Conservation (phyloP, 2,888 invertebrate genomes). For the Athalia rosae region DNA sequence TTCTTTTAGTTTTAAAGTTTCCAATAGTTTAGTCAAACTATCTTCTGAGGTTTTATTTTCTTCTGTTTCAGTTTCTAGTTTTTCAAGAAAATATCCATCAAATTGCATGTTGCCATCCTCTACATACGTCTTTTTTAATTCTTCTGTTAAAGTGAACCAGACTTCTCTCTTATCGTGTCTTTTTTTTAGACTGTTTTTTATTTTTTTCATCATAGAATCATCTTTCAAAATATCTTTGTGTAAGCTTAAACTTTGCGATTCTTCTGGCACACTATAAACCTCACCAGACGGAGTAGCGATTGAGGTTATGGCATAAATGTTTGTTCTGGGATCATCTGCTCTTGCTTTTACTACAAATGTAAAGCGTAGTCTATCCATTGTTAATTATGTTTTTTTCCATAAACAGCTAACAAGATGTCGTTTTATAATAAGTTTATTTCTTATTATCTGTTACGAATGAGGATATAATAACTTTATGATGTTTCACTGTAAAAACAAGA, state of each 20-base stretch:
- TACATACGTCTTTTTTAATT: constrained; percentile 46
- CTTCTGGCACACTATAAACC: constrained; percentile 40
- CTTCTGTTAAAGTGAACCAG: constrained; percentile 47
- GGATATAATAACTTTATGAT: no score
- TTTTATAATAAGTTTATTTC: no score
- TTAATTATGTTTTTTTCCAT: background rate
- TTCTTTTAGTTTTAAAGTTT: constrained; percentile 24
- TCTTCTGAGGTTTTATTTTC: constrained; percentile 10
- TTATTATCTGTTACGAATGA: no score
- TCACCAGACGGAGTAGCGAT: constrained; percentile 40
- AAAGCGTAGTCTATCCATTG: background rate
- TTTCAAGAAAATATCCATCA: constrained; percentile 46
- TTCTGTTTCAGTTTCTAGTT: constrained; percentile 47
- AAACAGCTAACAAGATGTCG: constrained; percentile 7
- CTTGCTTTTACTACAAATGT: background rate
- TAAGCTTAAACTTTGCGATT: constrained; percentile 33
- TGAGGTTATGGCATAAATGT: constrained; percentile 47
- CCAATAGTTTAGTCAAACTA: constrained; percentile 42
- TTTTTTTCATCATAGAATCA: constrained; percentile 34
- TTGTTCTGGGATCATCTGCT: constrained; percentile 42
- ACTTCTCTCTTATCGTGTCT: constrained; percentile 47
- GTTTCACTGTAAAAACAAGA: no score
- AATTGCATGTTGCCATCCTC: constrained; percentile 53
- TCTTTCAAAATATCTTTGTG: constrained; percentile 40
- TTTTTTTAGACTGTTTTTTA: constrained; percentile 48